Evolutionary conservation across 2,888 invertebrate species (phyloP), one percentile per base, ranked within the genome.

Genomic region (Synanthedon vespiformis): DNA sequence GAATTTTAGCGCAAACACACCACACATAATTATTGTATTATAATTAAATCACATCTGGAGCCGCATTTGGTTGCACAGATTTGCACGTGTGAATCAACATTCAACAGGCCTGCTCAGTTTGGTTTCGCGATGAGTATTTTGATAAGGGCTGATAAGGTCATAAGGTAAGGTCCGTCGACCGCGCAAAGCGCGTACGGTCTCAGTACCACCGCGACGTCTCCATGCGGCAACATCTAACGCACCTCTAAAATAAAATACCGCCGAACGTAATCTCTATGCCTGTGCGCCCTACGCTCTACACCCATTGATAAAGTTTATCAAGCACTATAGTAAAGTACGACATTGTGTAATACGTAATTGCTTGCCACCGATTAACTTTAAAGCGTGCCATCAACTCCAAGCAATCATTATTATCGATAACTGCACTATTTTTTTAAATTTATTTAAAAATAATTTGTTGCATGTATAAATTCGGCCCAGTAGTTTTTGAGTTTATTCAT

Each of bases 81-180:
- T 73, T 68, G 80, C 80, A 76, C 73, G 74, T 62, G 63, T 65
- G 67, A 68, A 70, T 70, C 68, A 70, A 74, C 62, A 62, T 64
- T 52, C 51, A 34, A 34, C 34, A 34, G 49, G 65, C 56, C 57
- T 64, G 64, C 61, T 59, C 68, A 74, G 77, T 77, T 79, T 67
- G 73, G 79, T 77, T 83, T 83, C 72, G 85, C 85, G 84, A 82
- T 81, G 80, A 70, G 74, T 74, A 69, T 34, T 68, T 52, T 77
- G 85, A 84, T 85, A 83, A 80, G 74, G 72, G 70, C 65, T 79
- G 84, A 86, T 86, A 86, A 84, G 70, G 66, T 68, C 77, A 80
- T 82, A 80, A 72, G 63, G 59, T 61, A 80, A 72, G 63, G 59
- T 61, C 50, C 61, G 58, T 58, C 65, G 65, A 58, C 59, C 66